Conservation (phyloP, 2,888 invertebrate genomes). For the Phragmatobia fuliginosa region DNA sequence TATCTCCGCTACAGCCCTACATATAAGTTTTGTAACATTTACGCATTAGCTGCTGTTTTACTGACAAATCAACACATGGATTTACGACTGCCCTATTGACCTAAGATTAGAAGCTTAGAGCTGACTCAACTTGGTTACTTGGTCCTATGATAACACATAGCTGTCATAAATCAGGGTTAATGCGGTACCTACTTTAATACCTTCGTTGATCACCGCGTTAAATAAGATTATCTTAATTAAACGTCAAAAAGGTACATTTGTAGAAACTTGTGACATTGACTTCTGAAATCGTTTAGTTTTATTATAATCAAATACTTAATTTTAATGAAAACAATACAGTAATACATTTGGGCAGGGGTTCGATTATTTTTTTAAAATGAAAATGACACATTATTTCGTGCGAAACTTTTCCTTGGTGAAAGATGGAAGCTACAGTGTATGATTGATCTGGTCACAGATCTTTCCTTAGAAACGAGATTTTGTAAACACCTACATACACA, state of each 20-base stretch:
- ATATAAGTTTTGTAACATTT: constrained; percentile 24
- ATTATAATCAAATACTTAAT: not conserved
- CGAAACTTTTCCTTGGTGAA: not conserved
- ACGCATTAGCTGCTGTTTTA: constrained; percentile 52
- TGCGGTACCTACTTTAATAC: not conserved
- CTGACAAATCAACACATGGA: constrained; percentile 66
- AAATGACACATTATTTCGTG: no score
- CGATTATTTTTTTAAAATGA: no score
- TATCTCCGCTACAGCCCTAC: constrained; percentile 11
- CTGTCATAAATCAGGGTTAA: constrained; percentile 8
- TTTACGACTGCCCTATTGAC: constrained; percentile 63
- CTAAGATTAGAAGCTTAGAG: constrained; percentile 44
- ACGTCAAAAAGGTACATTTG: not conserved
- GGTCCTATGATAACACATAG: constrained; percentile 28
- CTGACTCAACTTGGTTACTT: constrained; percentile 24
- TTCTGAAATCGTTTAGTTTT: not conserved
- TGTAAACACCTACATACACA: no score
- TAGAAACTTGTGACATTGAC: not conserved
- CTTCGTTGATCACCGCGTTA: not conserved
- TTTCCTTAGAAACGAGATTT: no score
- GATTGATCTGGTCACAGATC: no score
- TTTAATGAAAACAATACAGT: not conserved
- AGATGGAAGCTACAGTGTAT: no score
- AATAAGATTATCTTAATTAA: not conserved
- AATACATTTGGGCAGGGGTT: no score